A percentile compares a stretch with the other conserved stretches of the same genome.
These are phyloP conservation scores for Drosophila mettleri DNA, from an alignment of 2,888 invertebrate species.

Conservation along the genomic window DNA sequence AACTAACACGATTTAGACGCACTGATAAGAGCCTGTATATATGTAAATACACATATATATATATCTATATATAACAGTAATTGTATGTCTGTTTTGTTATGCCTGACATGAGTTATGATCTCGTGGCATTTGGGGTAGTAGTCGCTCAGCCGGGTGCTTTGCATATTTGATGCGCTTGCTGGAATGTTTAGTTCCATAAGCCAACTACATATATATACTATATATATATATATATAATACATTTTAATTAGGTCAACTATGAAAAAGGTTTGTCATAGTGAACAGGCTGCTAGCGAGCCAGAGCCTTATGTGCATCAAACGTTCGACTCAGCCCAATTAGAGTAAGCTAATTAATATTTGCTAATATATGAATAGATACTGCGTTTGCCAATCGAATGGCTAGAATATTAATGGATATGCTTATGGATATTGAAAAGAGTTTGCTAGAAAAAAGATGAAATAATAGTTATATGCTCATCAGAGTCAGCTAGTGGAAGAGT, in stretches of 20 bases:
- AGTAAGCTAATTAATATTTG: not conserved
- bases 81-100: constrained; percentile 42
- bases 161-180: constrained; percentile 55
- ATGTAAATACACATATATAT: constrained; percentile 21
- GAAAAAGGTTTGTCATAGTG: not conserved
- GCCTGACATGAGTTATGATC: constrained; percentile 75
- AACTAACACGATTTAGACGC: constrained; percentile 75
- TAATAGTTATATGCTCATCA: not conserved
- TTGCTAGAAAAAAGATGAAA: not conserved
- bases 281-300: not conserved
- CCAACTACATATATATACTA: constrained; percentile 33
- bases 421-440: not conserved
- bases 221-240: constrained; percentile 29
- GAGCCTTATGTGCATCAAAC: not conserved
- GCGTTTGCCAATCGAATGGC: too few species aligned
- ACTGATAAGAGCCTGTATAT: constrained; percentile 55
- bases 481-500: not conserved
- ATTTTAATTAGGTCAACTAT: constrained; percentile 63
- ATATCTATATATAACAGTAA: constrained; percentile 1
- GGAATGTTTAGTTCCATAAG: constrained; percentile 49
- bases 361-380: too few species aligned
- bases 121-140: constrained; percentile 40
- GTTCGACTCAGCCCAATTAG: too few species aligned
- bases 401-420: not conserved
- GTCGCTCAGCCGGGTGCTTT: constrained; percentile 29